Evolutionary conservation across 2,797 vertebrate species (phyloP).

Genomic region (Micropoecilia bifurca): DNA sequence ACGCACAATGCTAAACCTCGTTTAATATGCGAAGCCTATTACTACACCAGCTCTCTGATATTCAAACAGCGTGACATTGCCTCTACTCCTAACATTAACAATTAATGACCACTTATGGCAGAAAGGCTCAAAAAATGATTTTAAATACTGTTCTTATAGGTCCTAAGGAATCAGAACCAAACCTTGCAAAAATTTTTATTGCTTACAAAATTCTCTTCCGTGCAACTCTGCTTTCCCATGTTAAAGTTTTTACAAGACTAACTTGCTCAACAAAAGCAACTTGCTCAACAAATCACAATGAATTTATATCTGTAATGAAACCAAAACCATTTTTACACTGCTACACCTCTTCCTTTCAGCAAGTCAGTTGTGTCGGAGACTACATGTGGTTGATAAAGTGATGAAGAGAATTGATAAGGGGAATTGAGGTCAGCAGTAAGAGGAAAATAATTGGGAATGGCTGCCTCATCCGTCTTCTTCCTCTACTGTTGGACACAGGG

Average conservation of each 20-base stretch:
- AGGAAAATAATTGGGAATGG: constrained; percentile 75
- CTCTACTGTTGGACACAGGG: constrained; percentile 46
- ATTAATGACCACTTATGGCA: neutral
- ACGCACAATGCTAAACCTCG: neutral
- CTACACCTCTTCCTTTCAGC: constrained; percentile 33
- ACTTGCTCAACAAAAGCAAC: neutral
- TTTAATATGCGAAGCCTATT: neutral
- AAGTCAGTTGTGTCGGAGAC: constrained; percentile 30
- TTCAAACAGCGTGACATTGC: neutral
- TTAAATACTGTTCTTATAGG: neutral
- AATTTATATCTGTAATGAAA: constrained; percentile 13
- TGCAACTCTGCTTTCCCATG: neutral
- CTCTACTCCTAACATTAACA: neutral
- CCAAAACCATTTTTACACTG: constrained; percentile 11
- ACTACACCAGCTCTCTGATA: neutral
- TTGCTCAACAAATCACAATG: neutral
- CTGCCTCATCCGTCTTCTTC: constrained; percentile 67
- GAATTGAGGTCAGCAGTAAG: constrained; percentile 70
- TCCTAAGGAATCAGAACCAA: neutral
- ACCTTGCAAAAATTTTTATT: neutral
- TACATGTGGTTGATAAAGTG: constrained; percentile 33
- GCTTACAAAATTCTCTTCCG: neutral
- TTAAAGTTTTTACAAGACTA: constrained; percentile 8
- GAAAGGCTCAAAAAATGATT: neutral
- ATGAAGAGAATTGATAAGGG: constrained; percentile 65